Conservation (phyloP, 1,140 invertebrate species). For the Tribolium madens region DNA sequence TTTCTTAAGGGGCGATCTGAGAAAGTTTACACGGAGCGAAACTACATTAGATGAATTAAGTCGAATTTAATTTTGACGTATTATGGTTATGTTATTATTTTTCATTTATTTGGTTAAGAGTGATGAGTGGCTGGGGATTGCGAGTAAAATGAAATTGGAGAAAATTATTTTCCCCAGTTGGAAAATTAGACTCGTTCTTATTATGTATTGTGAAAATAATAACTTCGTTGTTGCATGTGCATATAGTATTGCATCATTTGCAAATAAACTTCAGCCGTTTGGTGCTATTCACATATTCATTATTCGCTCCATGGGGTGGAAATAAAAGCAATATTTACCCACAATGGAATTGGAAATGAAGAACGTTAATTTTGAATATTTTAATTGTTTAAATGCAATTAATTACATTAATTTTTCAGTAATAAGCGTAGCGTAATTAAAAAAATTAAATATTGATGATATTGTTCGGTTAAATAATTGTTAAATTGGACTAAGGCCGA, state of each 20-base stretch:
- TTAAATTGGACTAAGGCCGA: too few relatives aligned
- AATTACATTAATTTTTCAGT: too few relatives aligned
- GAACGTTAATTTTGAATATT: background rate
- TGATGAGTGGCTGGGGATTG: background rate
- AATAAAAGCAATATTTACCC: background rate
- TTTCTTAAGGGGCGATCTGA: background rate
- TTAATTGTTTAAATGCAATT: too few relatives aligned
- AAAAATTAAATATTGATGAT: too few relatives aligned
- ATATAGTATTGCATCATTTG: background rate
- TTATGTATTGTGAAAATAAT: background rate
- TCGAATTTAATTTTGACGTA: background rate
- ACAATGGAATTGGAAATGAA: background rate
- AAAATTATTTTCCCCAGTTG: background rate
- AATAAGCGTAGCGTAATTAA: too few relatives aligned
- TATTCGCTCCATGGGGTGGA: background rate
- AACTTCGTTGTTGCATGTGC: background rate
- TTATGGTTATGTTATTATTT: background rate
- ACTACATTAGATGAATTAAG: background rate
- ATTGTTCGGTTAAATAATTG: too few relatives aligned
- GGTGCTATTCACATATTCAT: background rate
- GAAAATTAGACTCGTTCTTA: background rate
- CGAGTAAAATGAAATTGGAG: background rate
- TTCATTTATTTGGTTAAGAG: background rate
- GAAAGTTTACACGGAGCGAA: slow-evolving; percentile 1
- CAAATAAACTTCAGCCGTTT: background rate